Evolutionary conservation across 2,113 vertebrate genomes (phyloP).

Genomic region (Dicaeum eximium): DNA sequence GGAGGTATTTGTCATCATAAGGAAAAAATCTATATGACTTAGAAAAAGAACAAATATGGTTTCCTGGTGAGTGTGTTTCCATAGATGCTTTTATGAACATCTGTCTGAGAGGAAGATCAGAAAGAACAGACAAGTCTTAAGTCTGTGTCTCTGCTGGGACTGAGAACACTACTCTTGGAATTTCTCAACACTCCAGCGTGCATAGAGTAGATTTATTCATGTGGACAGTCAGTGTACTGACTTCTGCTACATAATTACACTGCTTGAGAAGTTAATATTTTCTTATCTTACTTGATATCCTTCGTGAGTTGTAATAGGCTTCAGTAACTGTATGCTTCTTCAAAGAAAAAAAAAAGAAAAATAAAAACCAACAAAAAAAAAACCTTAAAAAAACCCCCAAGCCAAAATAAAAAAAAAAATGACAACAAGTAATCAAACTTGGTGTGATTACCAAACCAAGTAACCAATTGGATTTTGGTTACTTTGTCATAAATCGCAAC

Average conservation of each 20-base stretch:
- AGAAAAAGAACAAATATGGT: background rate
- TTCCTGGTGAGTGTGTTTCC: background rate
- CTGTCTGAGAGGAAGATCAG: background rate
- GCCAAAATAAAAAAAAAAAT: background rate
- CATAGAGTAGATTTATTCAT: background rate
- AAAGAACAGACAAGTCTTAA: background rate
- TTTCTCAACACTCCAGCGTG: background rate
- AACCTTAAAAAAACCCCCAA: fast-evolving
- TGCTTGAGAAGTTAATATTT: background rate
- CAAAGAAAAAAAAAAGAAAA: background rate
- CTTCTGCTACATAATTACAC: background rate
- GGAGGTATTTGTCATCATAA: background rate
- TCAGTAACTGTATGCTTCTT: background rate
- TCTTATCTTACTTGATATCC: background rate
- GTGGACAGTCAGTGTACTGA: background rate
- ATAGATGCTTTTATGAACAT: background rate
- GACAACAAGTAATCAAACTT: background rate
- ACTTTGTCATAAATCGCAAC: background rate
- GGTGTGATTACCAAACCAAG: too few species aligned
- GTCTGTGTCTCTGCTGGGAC: background rate
- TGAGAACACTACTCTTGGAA: background rate
- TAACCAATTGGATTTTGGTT: too few species aligned
- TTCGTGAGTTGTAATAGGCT: background rate
- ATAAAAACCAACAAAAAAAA: too few species aligned
- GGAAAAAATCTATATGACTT: background rate